Evolutionary conservation across 2,113 vertebrate genomes (phyloP).

Genomic region (Hemiscyllium ocellatum): DNA sequence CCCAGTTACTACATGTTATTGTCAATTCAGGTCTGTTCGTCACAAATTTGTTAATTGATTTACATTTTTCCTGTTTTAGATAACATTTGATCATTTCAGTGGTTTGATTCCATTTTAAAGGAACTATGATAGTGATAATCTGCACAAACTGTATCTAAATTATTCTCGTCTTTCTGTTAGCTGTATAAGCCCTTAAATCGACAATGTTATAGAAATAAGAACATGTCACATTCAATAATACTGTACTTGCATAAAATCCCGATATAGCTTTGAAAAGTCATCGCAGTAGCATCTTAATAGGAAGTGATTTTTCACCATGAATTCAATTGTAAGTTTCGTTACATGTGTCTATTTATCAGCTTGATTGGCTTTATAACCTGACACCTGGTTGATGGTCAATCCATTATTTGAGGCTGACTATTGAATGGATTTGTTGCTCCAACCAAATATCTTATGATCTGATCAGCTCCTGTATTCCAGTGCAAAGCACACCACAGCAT

Average conservation of each 20-base stretch:
- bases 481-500: not conserved
- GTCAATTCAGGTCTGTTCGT: not conserved
- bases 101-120: slow-evolving; percentile 14
- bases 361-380: not conserved
- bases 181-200: not conserved
- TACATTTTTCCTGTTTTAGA: not conserved
- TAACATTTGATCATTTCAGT: not conserved
- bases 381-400: not conserved
- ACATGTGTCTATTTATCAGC: not conserved
- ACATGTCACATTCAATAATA: not conserved
- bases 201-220: not conserved
- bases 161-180: slow-evolving; percentile 3
- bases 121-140: not conserved
- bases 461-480: not conserved
- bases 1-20: not conserved
- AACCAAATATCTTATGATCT: not conserved
- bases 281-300: not conserved
- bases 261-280: not conserved
- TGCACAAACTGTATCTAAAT: not conserved
- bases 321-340: not conserved
- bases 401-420: not conserved
- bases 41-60: not conserved
- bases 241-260: not conserved
- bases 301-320: not conserved
- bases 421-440: not conserved